Conservation (phyloP, 2,888 invertebrate genomes). For the Lydus trimaculatus region DNA sequence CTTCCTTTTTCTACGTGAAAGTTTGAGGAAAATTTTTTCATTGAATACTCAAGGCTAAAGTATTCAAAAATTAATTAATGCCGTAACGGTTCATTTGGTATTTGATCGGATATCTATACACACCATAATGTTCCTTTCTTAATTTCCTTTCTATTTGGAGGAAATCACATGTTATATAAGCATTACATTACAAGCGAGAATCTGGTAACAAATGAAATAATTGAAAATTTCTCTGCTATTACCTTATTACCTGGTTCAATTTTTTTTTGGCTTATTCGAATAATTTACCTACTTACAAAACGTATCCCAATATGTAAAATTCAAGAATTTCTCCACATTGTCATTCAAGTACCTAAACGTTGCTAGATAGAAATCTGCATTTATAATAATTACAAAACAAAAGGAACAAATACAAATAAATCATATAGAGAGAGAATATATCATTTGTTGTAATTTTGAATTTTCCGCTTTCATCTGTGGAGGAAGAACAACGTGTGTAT, state of each 20-base stretch:
- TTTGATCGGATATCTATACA: background rate
- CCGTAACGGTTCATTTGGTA: background rate
- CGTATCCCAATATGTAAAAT: background rate
- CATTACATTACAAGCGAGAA: conserved; percentile 3
- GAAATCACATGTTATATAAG: conserved; percentile 17
- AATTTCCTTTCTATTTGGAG: background rate
- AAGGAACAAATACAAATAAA: too few relatives aligned
- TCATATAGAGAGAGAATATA: too few relatives aligned
- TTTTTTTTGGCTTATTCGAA: too few relatives aligned
- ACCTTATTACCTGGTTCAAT: conserved; percentile 3
- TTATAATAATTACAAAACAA: background rate
- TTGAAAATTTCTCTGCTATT: background rate
- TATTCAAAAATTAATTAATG: background rate
- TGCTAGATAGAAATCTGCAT: background rate
- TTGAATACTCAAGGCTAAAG: background rate
- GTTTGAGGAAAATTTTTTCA: too few relatives aligned
- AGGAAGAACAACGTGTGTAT: background rate
- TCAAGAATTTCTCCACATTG: background rate
- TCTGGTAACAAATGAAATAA: conserved; percentile 10
- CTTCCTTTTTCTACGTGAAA: too few relatives aligned
- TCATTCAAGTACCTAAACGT: background rate
- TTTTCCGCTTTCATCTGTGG: conserved; percentile 29
- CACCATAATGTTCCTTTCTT: background rate
- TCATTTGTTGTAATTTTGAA: conserved; percentile 15
- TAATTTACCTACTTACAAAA: background rate